These are phyloP conservation scores for Catharus bicknelli DNA, from an alignment of 2,113 vertebrate genomes.

Conservation along the genomic window DNA sequence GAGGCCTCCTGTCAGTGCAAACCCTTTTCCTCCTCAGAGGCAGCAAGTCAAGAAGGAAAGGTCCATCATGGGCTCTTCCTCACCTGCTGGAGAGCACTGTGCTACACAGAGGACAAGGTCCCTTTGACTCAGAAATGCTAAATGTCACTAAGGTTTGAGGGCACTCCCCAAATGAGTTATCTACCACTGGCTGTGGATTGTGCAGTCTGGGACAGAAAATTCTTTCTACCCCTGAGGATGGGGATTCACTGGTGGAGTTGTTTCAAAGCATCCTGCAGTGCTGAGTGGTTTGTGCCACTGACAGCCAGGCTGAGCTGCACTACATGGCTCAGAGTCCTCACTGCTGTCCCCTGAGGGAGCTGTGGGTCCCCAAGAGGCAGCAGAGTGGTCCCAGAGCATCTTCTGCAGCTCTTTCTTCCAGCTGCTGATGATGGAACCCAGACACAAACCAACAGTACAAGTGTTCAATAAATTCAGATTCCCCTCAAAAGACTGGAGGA, in stretches of 20 bases:
- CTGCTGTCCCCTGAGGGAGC: background rate
- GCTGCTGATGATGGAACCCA: background rate
- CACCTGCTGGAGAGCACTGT: background rate
- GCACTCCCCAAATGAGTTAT: background rate
- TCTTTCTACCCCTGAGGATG: background rate
- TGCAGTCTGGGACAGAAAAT: background rate
- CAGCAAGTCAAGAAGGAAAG: background rate
- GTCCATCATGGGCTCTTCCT: background rate
- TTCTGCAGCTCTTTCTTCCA: background rate
- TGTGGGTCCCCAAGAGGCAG: background rate
- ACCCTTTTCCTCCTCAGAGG: background rate
- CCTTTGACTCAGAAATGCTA: background rate
- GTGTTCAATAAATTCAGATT: background rate
- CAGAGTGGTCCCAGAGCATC: background rate
- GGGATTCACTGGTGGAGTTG: background rate
- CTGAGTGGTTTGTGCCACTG: background rate
- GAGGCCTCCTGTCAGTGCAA: background rate
- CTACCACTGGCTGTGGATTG: background rate
- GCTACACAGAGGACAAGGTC: background rate
- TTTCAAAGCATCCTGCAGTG: background rate
- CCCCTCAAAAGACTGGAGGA: background rate
- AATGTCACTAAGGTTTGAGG: background rate
- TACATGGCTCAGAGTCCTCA: background rate
- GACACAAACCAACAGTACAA: background rate
- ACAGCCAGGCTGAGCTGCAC: background rate